These are phyloP conservation scores for Tachyglossus aculeatus DNA, from an alignment of 2,797 vertebrate genomes.

Conservation along the genomic window DNA sequence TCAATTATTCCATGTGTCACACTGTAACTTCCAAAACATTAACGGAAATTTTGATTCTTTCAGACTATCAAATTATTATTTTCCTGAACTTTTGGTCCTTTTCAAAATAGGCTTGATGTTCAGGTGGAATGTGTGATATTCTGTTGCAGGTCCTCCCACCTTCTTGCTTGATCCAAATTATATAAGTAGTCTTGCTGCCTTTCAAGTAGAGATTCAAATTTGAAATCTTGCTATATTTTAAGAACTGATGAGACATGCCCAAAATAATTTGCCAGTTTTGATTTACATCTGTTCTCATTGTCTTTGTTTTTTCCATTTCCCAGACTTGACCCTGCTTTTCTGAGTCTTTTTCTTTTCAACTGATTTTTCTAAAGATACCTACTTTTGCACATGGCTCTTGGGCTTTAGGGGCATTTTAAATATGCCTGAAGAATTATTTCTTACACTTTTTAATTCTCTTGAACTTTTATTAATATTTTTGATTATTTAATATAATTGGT, in stretches of 20 bases:
- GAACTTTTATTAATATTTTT: too few species aligned
- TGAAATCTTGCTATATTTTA: neutral
- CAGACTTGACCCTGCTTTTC: neutral
- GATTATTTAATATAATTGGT: too few species aligned
- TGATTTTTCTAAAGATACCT: neutral
- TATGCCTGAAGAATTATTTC: too few species aligned
- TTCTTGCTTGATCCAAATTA: slow-evolving; percentile 14
- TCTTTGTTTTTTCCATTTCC: neutral
- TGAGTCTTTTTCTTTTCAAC: neutral
- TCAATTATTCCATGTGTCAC: slow-evolving; percentile 3
- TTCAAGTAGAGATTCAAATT: slow-evolving; percentile 32
- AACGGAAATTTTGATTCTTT: slow-evolving; percentile 20
- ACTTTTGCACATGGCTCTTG: too few species aligned
- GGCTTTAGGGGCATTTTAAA: too few species aligned
- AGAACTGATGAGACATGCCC: neutral
- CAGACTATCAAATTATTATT: neutral
- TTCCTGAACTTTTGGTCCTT: neutral
- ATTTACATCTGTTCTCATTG: neutral
- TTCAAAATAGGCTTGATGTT: neutral
- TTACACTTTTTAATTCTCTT: too few species aligned
- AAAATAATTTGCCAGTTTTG: neutral
- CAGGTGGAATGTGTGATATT: neutral
- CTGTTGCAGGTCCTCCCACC: neutral
- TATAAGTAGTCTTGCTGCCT: slow-evolving; percentile 14
- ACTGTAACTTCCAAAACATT: neutral